Evolutionary conservation across 2,888 invertebrate species (phyloP).

Genomic region (Muscina levida): DNA sequence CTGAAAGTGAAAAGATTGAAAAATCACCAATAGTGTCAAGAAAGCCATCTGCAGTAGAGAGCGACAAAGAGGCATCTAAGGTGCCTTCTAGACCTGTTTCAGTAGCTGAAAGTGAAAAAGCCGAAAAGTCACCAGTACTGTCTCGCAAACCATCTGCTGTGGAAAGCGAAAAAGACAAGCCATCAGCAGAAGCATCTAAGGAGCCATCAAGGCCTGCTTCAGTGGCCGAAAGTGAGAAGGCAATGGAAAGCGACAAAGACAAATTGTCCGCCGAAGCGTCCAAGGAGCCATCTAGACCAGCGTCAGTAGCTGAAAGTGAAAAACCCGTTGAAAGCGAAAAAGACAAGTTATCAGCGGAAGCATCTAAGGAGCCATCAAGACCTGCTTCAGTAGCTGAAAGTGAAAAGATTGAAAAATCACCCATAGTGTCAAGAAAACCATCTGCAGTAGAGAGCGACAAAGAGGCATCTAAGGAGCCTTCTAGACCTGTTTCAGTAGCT

Average conservation of each 20-base stretch:
- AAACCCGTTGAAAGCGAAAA: slow-evolving; percentile 50
- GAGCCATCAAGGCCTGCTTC: slow-evolving; percentile 43
- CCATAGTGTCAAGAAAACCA: slow-evolving; percentile 47
- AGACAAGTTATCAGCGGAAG: slow-evolving; percentile 49
- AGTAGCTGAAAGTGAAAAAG: slow-evolving; percentile 43
- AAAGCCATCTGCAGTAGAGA: slow-evolving; percentile 69
- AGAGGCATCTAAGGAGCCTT: slow-evolving; percentile 33
- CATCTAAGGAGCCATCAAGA: slow-evolving; percentile 57
- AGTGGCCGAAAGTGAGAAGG: slow-evolving; percentile 41
- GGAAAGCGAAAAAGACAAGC: slow-evolving; percentile 51
- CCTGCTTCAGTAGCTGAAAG: slow-evolving; percentile 28
- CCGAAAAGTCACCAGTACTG: slow-evolving; percentile 41
- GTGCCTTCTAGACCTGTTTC: slow-evolving; percentile 43
- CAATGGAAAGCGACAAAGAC: slow-evolving; percentile 9
- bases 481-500: slow-evolving; percentile 40
- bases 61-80: slow-evolving; percentile 16
- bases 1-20: slow-evolving; percentile 46
- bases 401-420: slow-evolving; percentile 52
- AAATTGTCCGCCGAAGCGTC: slow-evolving; percentile 50
- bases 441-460: slow-evolving; percentile 53
- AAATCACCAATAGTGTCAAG: slow-evolving; percentile 70
- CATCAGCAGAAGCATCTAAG: background rate
- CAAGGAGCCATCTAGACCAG: slow-evolving; percentile 53
- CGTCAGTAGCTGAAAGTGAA: slow-evolving; percentile 55
- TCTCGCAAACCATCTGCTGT: slow-evolving; percentile 17